Base-by-base conservation (phyloP, 2,113 vertebrate genomes). In the Piprites chloris region DNA sequence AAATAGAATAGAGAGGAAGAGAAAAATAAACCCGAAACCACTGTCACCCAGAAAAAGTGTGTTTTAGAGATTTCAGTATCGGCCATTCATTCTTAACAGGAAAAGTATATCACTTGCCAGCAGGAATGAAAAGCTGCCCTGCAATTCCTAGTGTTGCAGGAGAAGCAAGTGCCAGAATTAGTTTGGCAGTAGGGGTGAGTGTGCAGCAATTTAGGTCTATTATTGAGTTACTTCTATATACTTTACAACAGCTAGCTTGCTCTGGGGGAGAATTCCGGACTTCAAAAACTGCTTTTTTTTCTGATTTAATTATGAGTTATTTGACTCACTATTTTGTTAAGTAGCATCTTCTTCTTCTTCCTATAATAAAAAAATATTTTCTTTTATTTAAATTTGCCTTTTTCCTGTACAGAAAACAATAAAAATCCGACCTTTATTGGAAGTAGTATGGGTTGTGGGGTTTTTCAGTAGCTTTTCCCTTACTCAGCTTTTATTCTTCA, bases 401-500 rank as follows among this genome's bases (percentile, higher is more conserved):
- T 92, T 74, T 79, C 14, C 37, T 55, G 6, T 20, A 46, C 19
- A 16, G 9, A 50, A 83, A 93, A 66, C 16, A 78, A 39, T 7
- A 72, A 86, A 86, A 55, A 11, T 32, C 26, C 6, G 44, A 86
- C 27, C 4, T 42, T 66, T 53, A 71, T 11, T 87, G 13, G 33
- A 55, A 5, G 15, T 50, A 53, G 4, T 47, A 13, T 37, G 20
- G 7, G 3, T 24, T 84, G 46, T 46, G 1, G 1, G 2, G 2
- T 82, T 79, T 44, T 71, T 44, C 32, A 33, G 23, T 19, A 68
- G 9, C 5, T 68, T 92, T 92, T 74, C 59, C 52, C 35, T 71
- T 58, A 65, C 41, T 90, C 37, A 74, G 39, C 39, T 74, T 47
- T 89, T 71, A 90, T 56, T 84, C 32, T 71, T 91, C 22, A 84